Percentiles rank a stretch among this genome's conserved stretches.
phyloP scores from a whole-genome alignment of 2,113 vertebrate genomes.

The Enhydra lutris region DNA sequence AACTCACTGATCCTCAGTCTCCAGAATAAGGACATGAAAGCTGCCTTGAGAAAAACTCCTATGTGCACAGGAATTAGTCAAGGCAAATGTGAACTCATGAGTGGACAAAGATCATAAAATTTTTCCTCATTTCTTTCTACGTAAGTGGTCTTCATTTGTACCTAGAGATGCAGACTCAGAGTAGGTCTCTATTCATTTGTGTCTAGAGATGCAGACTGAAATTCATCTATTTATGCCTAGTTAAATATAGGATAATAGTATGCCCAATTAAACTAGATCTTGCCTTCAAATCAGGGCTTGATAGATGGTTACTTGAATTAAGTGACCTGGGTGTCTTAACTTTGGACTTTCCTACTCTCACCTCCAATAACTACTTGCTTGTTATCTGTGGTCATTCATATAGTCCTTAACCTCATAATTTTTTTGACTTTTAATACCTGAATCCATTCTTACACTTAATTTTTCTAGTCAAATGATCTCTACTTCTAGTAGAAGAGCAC shows the following conservation, averaged over 20 bases:
- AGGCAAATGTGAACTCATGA: background rate
- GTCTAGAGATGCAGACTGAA: background rate
- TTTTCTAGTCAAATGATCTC: background rate
- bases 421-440: background rate
- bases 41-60: slow-evolving; percentile 49
- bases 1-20: slow-evolving; percentile 75
- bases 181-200: background rate
- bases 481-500: background rate
- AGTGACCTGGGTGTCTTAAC: background rate
- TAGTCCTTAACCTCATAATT: background rate
- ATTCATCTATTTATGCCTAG: background rate
- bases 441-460: background rate
- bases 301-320: background rate
- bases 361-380: background rate
- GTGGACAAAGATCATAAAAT: background rate
- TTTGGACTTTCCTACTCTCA: background rate
- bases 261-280: background rate
- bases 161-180: background rate
- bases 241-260: background rate
- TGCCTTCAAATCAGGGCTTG: background rate
- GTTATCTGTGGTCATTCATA: background rate
- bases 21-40: slow-evolving; percentile 55
- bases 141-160: background rate
- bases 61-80: background rate
- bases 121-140: background rate